Percentiles rank a stretch among this genome's conserved stretches.
These are phyloP conservation scores for Drosophila dives DNA, from an alignment of 2,888 invertebrate species.

Conservation along the genomic window DNA sequence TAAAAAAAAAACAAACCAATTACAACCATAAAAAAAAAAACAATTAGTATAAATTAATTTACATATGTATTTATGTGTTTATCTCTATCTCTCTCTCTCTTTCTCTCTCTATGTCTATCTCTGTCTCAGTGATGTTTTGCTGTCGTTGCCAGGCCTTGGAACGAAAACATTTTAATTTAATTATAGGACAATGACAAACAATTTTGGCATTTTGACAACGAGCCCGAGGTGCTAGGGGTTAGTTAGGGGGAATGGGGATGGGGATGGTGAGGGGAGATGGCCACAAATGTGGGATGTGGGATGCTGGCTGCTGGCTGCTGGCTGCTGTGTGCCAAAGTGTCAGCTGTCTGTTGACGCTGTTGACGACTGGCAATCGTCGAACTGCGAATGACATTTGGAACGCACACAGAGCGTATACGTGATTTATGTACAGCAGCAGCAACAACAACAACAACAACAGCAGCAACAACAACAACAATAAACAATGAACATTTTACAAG, in stretches of 20 bases:
- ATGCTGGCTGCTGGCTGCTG: not conserved
- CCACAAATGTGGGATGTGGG: not conserved
- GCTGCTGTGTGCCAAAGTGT: not conserved
- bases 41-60: no score
- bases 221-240: not conserved
- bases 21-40: no score
- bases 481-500: constrained; percentile 45
- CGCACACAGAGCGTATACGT: constrained; percentile 52
- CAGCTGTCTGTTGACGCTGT: constrained; percentile 3
- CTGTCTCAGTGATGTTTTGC: constrained; percentile 5
- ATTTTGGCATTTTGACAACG: constrained; percentile 76
- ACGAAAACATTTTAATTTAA: constrained; percentile 76
- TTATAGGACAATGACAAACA: constrained; percentile 79
- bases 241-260: not conserved
- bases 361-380: constrained; percentile 51
- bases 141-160: constrained; percentile 57
- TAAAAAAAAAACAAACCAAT: no score
- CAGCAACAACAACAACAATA: constrained; percentile 50
- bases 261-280: no score
- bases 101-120: not conserved
- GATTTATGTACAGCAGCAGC: constrained; percentile 20
- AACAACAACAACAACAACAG: not conserved
- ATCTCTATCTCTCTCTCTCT: not conserved
- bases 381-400: constrained; percentile 41
- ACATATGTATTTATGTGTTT: no score